phyloP scores from a whole-genome alignment of 2,797 vertebrate genomes.

The Anniella stebbinsi region DNA sequence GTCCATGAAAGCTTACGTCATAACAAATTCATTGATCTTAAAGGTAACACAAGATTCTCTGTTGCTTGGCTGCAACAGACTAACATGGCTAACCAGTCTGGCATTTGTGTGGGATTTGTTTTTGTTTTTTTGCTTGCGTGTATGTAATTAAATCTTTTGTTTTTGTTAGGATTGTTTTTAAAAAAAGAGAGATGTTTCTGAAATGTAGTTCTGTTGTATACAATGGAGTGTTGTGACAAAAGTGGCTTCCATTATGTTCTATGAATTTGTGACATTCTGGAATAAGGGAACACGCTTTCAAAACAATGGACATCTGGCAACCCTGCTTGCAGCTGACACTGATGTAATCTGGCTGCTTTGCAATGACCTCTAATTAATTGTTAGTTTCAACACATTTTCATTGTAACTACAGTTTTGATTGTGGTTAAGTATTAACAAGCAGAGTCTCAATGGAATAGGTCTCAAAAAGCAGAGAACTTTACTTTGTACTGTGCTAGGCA shows the following conservation, averaged over 20 bases:
- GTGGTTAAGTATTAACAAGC: rapidly evolving
- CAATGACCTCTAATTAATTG: rapidly evolving
- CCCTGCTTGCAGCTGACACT: not conserved
- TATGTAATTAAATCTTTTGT: not conserved
- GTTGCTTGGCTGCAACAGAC: too few species aligned
- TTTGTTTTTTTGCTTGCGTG: not conserved
- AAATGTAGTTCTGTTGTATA: not conserved
- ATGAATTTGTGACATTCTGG: not conserved
- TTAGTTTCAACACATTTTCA: not conserved
- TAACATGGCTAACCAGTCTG: too few species aligned
- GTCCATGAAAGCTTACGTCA: too few species aligned
- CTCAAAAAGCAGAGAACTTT: not conserved
- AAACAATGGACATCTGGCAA: slow-evolving; percentile 3
- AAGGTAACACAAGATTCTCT: too few species aligned
- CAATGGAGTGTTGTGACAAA: not conserved
- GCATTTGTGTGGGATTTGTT: not conserved
- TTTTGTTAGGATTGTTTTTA: too few species aligned
- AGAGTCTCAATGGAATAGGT: not conserved
- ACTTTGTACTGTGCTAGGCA: not conserved
- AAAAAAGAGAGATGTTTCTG: not conserved
- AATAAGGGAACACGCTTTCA: slow-evolving; percentile 3
- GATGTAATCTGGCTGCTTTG: rapidly evolving
- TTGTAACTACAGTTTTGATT: not conserved
- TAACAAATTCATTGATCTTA: too few species aligned
- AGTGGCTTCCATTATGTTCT: not conserved